These are phyloP conservation scores for Palloptera scutellata DNA, from an alignment of 2,888 invertebrate genomes.

Conservation along the genomic window DNA sequence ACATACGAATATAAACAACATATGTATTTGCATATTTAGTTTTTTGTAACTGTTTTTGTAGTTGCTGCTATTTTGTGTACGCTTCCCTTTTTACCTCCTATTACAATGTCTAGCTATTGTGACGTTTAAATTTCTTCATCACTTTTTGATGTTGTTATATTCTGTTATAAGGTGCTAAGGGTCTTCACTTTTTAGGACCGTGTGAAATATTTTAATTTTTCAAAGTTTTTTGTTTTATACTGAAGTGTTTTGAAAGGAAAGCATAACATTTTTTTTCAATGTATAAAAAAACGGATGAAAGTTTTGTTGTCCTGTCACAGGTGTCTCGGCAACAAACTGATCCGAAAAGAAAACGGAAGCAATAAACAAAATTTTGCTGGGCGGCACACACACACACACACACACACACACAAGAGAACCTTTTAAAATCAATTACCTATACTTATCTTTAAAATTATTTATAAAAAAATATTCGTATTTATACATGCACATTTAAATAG, in stretches of 20 bases:
- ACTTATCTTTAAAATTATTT: too few species aligned
- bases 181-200: constrained; percentile 31
- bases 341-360: not conserved
- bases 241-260: too few species aligned
- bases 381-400: not conserved
- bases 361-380: not conserved
- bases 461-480: too few species aligned
- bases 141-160: not conserved
- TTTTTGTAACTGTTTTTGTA: not conserved
- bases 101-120: not conserved
- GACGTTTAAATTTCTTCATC: constrained; percentile 1
- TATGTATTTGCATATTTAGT: not conserved
- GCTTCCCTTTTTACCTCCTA: not conserved
- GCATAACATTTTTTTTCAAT: too few species aligned
- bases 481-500: constrained; percentile 31
- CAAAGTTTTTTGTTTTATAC: constrained; percentile 29
- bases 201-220: constrained; percentile 37
- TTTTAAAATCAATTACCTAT: too few species aligned
- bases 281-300: too few species aligned
- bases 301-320: too few species aligned
- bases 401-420: too few species aligned
- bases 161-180: too few species aligned
- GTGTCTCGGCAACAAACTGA: too few species aligned
- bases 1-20: too few species aligned
- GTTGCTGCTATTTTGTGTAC: not conserved